A percentile compares a stretch with the other conserved stretches of the same genome.
Evolutionary conservation across 2,888 invertebrate genomes (phyloP).

Genomic region (Erebia ligea): DNA sequence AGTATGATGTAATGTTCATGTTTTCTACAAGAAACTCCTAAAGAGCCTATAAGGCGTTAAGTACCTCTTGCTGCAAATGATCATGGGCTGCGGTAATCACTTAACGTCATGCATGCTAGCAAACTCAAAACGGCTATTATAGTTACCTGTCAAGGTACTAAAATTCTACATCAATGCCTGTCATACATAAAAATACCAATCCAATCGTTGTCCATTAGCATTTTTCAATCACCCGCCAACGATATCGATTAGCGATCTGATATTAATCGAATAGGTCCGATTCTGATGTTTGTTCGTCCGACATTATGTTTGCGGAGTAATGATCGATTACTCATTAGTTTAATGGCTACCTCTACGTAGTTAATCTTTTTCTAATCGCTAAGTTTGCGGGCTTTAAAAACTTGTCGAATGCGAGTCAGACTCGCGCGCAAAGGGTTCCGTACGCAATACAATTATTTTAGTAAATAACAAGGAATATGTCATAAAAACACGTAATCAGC

Average conservation of each 20-base stretch:
- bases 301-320: slow-evolving; percentile 52
- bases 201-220: slow-evolving; percentile 14
- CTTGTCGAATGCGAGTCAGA: neutral
- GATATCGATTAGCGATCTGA: slow-evolving; percentile 31
- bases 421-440: too few relatives aligned
- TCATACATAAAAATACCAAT: neutral
- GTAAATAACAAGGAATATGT: too few relatives aligned
- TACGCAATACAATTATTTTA: too few relatives aligned
- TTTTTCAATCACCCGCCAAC: slow-evolving; percentile 23
- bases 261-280: slow-evolving; percentile 38
- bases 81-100: too few relatives aligned
- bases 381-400: slow-evolving; percentile 18
- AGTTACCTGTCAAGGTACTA: neutral
- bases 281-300: slow-evolving; percentile 38
- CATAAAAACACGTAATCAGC: too few relatives aligned
- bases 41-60: too few relatives aligned
- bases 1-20: too few relatives aligned
- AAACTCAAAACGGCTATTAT: too few relatives aligned
- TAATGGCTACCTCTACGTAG: slow-evolving; percentile 40
- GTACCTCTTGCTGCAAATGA: too few relatives aligned
- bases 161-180: too few relatives aligned
- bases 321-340: slow-evolving; percentile 68
- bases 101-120: too few relatives aligned
- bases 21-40: too few relatives aligned
- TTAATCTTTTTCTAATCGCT: slow-evolving; percentile 21